Conservation (phyloP, 2,113 vertebrate genomes). For the Ovis canadensis region DNA sequence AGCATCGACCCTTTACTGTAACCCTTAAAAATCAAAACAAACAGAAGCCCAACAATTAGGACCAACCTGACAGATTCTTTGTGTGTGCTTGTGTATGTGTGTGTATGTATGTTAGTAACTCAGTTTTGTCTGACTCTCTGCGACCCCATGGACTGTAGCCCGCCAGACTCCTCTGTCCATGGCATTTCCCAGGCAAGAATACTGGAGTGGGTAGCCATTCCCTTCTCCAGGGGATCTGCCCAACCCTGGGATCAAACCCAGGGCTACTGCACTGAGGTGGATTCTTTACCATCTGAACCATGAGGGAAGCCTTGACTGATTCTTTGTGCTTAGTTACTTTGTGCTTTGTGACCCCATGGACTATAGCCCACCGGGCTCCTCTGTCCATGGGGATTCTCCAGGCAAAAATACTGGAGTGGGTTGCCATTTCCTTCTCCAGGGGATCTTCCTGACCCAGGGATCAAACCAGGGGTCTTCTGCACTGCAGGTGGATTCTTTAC, state of each 20-base stretch:
- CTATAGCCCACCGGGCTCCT: background rate
- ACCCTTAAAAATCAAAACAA: background rate
- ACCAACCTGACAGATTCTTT: background rate
- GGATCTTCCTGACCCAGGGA: background rate
- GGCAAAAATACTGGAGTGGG: background rate
- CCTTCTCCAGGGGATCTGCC: background rate
- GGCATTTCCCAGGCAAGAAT: background rate
- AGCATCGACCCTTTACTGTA: background rate
- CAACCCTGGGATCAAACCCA: background rate
- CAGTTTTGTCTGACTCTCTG: background rate
- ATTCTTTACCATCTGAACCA: background rate
- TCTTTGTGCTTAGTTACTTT: background rate
- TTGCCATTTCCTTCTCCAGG: background rate
- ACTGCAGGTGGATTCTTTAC: background rate
- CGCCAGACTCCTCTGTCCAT: background rate
- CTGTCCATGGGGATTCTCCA: background rate
- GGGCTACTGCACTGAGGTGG: background rate
- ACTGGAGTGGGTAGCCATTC: background rate
- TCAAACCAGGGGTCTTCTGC: background rate
- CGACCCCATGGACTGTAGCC: background rate
- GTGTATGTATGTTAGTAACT: background rate
- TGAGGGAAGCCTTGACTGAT: background rate
- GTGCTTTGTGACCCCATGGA: background rate
- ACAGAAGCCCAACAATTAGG: background rate
- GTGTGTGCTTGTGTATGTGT: background rate